Evolutionary conservation across 2,888 invertebrate genomes (phyloP).

Genomic region (Cheilosia urbana): DNA sequence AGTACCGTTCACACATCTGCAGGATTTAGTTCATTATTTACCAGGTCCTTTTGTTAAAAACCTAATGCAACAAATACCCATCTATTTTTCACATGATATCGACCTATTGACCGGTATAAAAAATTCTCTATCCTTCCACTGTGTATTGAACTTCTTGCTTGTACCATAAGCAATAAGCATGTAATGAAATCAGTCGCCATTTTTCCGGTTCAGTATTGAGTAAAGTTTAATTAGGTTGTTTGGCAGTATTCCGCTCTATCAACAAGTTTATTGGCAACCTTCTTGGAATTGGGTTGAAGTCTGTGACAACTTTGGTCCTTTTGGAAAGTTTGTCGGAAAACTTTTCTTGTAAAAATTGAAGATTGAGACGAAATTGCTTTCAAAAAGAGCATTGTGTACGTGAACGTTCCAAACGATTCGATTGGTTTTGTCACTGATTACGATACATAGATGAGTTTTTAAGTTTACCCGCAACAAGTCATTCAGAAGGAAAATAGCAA

Average conservation of each 20-base stretch:
- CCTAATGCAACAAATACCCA: too few relatives aligned
- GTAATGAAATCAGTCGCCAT: slow-evolving; percentile 19
- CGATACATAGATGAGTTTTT: too few relatives aligned
- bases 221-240: slow-evolving; percentile 22
- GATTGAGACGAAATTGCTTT: slow-evolving; percentile 3
- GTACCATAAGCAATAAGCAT: not conserved
- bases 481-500: too few relatives aligned
- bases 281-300: slow-evolving; percentile 30
- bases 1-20: too few relatives aligned
- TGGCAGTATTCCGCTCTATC: slow-evolving; percentile 9
- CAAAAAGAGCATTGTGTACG: not conserved
- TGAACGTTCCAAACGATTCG: not conserved
- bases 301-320: slow-evolving; percentile 42
- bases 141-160: not conserved
- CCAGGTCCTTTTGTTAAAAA: too few relatives aligned
- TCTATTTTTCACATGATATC: too few relatives aligned
- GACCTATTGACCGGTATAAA: not conserved
- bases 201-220: not conserved
- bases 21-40: too few relatives aligned
- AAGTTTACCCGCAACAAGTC: too few relatives aligned
- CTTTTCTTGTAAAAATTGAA: slow-evolving; percentile 2
- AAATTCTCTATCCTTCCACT: not conserved
- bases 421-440: not conserved
- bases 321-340: slow-evolving; percentile 21
- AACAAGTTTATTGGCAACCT: slow-evolving; percentile 2